These are phyloP conservation scores for Lichenostomus cassidix DNA, from an alignment of 2,113 vertebrate genomes.

Conservation along the genomic window DNA sequence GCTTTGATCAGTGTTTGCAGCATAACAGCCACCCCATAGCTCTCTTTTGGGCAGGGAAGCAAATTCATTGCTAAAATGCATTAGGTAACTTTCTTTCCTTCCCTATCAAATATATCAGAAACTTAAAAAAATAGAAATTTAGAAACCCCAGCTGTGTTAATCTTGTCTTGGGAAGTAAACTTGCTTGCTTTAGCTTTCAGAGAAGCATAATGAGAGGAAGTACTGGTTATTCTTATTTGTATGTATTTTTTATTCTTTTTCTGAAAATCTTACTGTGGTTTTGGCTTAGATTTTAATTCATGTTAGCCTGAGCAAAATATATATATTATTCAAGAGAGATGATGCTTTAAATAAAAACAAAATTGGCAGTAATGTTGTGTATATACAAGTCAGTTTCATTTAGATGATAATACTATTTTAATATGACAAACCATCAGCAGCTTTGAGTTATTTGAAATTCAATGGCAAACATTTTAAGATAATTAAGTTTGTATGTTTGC, in stretches of 20 bases:
- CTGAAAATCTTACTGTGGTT: background rate
- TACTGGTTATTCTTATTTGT: background rate
- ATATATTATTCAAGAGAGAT: background rate
- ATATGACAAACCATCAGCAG: background rate
- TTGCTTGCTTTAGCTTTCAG: background rate
- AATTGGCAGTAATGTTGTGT: background rate
- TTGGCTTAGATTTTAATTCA: background rate
- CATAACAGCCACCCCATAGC: background rate
- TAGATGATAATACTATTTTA: background rate
- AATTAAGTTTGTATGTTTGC: background rate
- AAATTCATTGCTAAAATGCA: background rate
- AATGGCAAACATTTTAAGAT: background rate
- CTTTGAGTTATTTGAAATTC: slow-evolving; percentile 18
- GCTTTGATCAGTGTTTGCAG: background rate
- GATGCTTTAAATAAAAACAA: background rate
- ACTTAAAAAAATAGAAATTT: slow-evolving; percentile 8
- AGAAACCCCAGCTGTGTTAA: background rate
- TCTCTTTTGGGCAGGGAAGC: background rate
- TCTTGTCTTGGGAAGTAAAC: background rate
- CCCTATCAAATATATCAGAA: background rate
- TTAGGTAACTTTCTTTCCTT: background rate
- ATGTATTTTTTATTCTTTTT: background rate
- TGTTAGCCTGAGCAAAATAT: background rate
- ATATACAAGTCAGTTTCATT: background rate
- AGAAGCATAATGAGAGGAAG: background rate